Evolutionary conservation across 1,140 invertebrate species (phyloP), one percentile per base, ranked within the genome.

Genomic region (Drosophila grimshawi): DNA sequence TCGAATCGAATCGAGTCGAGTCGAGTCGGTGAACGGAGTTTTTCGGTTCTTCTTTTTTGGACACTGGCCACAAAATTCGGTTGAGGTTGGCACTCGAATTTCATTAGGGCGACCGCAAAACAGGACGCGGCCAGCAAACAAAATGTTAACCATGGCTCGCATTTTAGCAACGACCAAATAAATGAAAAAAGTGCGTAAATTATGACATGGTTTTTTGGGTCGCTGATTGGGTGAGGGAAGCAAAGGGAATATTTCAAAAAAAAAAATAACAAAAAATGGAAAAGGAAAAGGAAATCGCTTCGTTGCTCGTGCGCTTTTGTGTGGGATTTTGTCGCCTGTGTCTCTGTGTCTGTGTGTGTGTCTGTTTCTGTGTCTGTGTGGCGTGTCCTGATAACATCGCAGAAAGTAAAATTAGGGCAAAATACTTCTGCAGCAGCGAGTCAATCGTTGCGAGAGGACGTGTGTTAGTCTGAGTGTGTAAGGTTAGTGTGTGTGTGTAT

Each of bases 361-460:
- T 64, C 45, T 71, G 51, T 74, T 46, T 49, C 41, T 35, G 61
- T 56, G 56, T 76, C 7, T 76, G 60, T 76, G 67, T 37, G 73
- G 73, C 61, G 32, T 80, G 81, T 86, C 81, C 85, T 85, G 85
- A 89, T 89, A 85, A 85, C 85, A 89, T 89, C 85, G 85, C 78
- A 76, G 85, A 89, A 89, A 89, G 85, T 89, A 89, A 89, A 89
- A 89, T 89, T 89, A 81, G 85, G 85, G 85, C 85, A 89, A 85
- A 86, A 83, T 90, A 65, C 78, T 85, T 64, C 68, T 66, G 71
- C 60, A 56, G 61, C 51, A 57, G 37, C 32, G 64, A 76, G 59
- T 35, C 73, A 71, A 48, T 43, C 45, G 49, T 37, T 33, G 57
- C 35, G 41, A 32, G 63, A 29, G 49, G 27, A 33, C 32, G 5